Conservation (phyloP, 2,797 vertebrate genomes). For the Liparis tanakae region DNA sequence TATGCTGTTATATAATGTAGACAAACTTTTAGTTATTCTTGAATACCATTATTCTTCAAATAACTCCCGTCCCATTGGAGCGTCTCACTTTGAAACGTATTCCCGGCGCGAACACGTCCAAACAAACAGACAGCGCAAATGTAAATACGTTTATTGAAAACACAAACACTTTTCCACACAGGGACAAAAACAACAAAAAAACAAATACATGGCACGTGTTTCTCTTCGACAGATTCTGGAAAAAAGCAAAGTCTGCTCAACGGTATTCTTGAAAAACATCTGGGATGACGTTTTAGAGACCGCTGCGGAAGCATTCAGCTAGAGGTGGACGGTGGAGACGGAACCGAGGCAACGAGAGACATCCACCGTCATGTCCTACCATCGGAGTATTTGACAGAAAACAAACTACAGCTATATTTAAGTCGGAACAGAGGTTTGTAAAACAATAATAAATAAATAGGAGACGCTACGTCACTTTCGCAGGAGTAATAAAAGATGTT, state of each 20-base stretch:
- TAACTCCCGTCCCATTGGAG: constrained; percentile 11
- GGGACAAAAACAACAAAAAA: constrained; percentile 30
- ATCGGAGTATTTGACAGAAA: constrained; percentile 47
- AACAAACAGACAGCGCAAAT: constrained; percentile 33
- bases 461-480: constrained; percentile 52
- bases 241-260: constrained; percentile 19
- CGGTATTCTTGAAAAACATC: constrained; percentile 35
- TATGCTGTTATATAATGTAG: background rate
- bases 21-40: background rate
- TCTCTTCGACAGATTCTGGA: constrained; percentile 42
- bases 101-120: background rate
- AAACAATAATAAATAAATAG: constrained; percentile 66
- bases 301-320: constrained; percentile 46
- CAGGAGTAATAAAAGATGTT: constrained; percentile 48
- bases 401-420: constrained; percentile 47
- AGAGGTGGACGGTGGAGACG: constrained; percentile 41
- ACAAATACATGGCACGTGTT: constrained; percentile 66
- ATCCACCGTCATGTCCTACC: constrained; percentile 24
- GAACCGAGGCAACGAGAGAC: constrained; percentile 15
- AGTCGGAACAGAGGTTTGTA: constrained; percentile 33
- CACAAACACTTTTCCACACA: constrained; percentile 66
- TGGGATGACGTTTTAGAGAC: constrained; percentile 39
- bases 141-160: constrained; percentile 80
- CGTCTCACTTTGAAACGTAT: constrained; percentile 5
- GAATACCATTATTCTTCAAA: background rate